Conservation (phyloP, 2,797 vertebrate species). For the Pseudomugil tenellus region DNA sequence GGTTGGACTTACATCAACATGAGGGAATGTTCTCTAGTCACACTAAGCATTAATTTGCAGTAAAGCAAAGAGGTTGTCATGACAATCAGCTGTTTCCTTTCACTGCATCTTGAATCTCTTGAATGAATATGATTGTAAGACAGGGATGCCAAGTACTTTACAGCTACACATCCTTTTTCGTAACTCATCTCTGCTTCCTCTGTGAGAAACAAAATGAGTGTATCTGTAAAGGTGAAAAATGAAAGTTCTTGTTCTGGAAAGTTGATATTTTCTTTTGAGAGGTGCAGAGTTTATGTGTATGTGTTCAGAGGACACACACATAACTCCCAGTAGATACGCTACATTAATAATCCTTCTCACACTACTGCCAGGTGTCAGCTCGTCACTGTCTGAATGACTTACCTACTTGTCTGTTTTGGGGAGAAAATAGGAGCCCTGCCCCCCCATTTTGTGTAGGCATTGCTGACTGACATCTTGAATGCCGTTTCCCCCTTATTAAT, state of each 20-base stretch:
- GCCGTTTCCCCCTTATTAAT: conserved; percentile 82
- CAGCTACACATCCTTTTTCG: conserved; percentile 59
- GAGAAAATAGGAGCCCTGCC: conserved; percentile 70
- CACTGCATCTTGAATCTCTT: conserved; percentile 50
- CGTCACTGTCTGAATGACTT: conserved; percentile 83
- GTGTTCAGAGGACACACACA: conserved; percentile 68
- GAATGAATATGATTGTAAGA: conserved; percentile 53
- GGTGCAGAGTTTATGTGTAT: conserved; percentile 8
- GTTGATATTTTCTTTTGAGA: conserved; percentile 65
- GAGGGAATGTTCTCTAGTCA: conserved; percentile 23
- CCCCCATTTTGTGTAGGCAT: conserved; percentile 73
- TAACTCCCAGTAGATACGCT: conserved; percentile 78
- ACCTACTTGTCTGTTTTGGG: conserved; percentile 82
- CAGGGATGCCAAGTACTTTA: conserved; percentile 68
- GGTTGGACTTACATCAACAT: conserved; percentile 17
- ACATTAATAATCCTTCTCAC: conserved; percentile 79
- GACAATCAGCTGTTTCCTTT: conserved; percentile 64
- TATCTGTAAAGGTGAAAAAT: conserved; percentile 73
- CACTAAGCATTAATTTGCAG: conserved; percentile 62
- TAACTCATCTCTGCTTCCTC: conserved; percentile 64
- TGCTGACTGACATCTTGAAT: conserved; percentile 83
- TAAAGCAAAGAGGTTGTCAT: conserved; percentile 67
- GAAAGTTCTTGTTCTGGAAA: conserved; percentile 78
- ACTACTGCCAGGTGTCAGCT: conserved; percentile 81
- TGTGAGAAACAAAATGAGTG: conserved; percentile 69